These are phyloP conservation scores for Struthidea cinerea DNA, from an alignment of 2,113 vertebrate species.

Conservation along the genomic window DNA sequence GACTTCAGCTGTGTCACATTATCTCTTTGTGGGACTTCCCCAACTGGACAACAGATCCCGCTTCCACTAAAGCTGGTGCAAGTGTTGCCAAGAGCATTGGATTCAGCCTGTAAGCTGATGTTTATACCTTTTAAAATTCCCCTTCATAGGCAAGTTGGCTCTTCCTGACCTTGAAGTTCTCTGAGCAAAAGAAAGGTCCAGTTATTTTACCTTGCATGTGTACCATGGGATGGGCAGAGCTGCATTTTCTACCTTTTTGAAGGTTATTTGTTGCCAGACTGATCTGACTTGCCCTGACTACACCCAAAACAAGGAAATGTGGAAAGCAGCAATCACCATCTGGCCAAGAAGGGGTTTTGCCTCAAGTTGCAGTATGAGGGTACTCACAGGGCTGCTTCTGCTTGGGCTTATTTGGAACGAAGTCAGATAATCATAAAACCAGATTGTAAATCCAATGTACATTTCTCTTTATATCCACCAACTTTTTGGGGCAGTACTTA, in stretches of 20 bases:
- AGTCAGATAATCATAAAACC: background rate
- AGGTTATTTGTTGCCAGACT: background rate
- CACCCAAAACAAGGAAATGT: background rate
- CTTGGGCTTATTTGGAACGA: background rate
- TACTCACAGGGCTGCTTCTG: background rate
- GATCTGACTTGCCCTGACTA: background rate
- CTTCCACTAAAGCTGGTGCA: background rate
- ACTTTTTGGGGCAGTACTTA: background rate
- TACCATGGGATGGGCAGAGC: background rate
- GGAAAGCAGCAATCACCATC: background rate
- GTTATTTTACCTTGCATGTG: background rate
- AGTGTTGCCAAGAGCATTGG: background rate
- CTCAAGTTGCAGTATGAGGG: background rate
- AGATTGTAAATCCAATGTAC: background rate
- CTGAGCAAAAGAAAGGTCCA: background rate
- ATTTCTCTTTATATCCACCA: background rate
- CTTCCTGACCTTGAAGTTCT: background rate
- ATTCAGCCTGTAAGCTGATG: background rate
- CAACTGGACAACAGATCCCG: background rate
- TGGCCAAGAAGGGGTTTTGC: conserved; percentile 26
- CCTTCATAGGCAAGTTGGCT: background rate
- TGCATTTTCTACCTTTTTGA: background rate
- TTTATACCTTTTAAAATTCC: background rate
- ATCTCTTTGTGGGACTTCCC: background rate
- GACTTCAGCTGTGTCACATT: background rate